Evolutionary conservation across 2,113 vertebrate species (phyloP).

Genomic region (Pseudonaja textilis): DNA sequence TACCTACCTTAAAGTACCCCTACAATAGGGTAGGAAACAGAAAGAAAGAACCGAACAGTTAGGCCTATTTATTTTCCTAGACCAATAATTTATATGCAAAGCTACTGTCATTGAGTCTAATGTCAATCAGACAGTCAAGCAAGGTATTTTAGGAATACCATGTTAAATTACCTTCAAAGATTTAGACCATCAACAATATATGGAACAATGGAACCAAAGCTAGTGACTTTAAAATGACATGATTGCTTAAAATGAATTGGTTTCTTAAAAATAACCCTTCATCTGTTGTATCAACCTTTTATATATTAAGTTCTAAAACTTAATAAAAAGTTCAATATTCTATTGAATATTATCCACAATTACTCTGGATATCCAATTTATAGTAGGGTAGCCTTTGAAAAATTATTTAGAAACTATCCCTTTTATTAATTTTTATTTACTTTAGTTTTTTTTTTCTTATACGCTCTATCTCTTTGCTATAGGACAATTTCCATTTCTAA

Average conservation of each 20-base stretch:
- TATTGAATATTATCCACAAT: background rate
- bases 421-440: background rate
- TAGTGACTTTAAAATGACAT: background rate
- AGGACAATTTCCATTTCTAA: background rate
- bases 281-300: background rate
- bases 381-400: background rate
- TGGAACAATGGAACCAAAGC: slow-evolving; percentile 18
- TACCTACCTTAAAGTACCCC: background rate
- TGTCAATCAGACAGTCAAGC: slow-evolving; percentile 33
- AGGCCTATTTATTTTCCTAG: background rate
- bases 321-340: too few species aligned
- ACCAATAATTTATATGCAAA: slow-evolving; percentile 30
- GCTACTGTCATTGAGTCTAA: slow-evolving; percentile 29
- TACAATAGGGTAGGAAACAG: background rate
- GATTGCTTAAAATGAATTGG: background rate
- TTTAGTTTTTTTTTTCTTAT: background rate
- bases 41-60: background rate
- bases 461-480: background rate
- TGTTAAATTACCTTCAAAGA: slow-evolving; percentile 44
- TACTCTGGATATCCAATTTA: background rate
- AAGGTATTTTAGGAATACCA: slow-evolving; percentile 46
- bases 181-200: slow-evolving; percentile 31
- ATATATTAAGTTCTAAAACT: background rate
- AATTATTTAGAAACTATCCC: background rate
- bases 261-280: background rate